Evolutionary conservation across 2,113 vertebrate species (phyloP).

Genomic region (Heteronetta atricapilla): DNA sequence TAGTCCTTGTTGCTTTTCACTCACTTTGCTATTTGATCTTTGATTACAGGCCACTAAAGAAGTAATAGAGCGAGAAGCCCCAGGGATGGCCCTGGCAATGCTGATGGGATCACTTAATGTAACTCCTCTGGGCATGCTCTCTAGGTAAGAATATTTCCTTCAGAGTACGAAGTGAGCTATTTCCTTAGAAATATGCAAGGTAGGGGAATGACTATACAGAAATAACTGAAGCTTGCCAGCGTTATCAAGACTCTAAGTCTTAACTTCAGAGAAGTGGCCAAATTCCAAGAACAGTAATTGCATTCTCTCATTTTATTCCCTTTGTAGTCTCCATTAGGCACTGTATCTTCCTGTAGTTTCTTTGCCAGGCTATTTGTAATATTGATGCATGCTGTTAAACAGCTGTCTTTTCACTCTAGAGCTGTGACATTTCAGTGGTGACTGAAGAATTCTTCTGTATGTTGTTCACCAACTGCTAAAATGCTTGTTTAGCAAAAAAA

Average conservation of each 20-base stretch:
- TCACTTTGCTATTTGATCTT: constrained; percentile 78
- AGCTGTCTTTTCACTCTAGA: neutral
- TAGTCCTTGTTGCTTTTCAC: constrained; percentile 53
- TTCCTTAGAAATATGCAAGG: neutral
- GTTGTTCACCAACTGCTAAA: neutral
- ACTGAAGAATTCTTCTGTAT: neutral
- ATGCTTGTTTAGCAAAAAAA: neutral
- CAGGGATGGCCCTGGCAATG: constrained; percentile 98
- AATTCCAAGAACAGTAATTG: neutral
- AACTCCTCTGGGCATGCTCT: constrained; percentile 97
- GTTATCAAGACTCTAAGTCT: neutral
- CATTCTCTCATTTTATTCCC: neutral
- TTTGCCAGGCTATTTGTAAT: neutral
- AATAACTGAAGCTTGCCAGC: neutral
- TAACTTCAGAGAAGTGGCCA: neutral
- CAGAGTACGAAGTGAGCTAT: constrained; percentile 16
- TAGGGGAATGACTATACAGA: neutral
- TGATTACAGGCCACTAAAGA: constrained; percentile 93
- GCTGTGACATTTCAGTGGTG: neutral
- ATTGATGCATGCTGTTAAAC: neutral
- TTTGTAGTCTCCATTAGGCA: neutral
- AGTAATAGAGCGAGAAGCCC: constrained; percentile 98
- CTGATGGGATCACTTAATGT: constrained; percentile 99
- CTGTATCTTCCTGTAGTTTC: neutral
- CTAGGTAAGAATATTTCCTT: constrained; percentile 85